Base-by-base conservation (phyloP, 2,888 invertebrate species). In the Ashinkailepas kermadecensis region DNA sequence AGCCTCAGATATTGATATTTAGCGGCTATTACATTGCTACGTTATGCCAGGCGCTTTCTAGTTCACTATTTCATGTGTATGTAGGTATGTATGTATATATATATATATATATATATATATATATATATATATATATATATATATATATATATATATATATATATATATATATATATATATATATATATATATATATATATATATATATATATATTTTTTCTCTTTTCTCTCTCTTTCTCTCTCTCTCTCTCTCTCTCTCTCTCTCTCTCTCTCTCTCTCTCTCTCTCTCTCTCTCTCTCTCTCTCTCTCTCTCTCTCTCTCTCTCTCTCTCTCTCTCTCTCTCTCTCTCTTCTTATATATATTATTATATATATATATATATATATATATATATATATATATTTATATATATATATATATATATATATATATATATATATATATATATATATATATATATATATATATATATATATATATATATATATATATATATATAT, bases 71-170 rank as follows among this genome's bases (percentile, higher is more conserved):
- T 39, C 4, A 39, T 39, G 39, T 39, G 39, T 39, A 39, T 78
- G 1, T 56, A 18, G n/a, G n/a, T 78, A 56, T 12, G 2, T 18
- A 39, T 39, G 1, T 78, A 54, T 54, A 78, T 12, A 78, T 78
- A 78, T 78, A 78, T 39, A 78, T 78, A 78, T 78, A 78, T 39
- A 78, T 78, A 78, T 39, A 39, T 78, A 78, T 78, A 78, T 78
- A 78, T 78, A 78, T 78, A 78, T 25, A 11, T 78, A 39, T 78
- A 78, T 78, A 78, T 21, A 78, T 57, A 80, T 58, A 80, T 10
- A 39, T 67, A 65, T 62, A 65, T n/a, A n/a, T n/a, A n/a, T n/a
- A n/a, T n/a, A n/a, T n/a, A n/a, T n/a, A n/a, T n/a, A n/a, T n/a
- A n/a, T n/a, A n/a, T n/a, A n/a, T n/a, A n/a, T n/a, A n/a, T n/a